Conservation (phyloP, 2,797 vertebrate genomes). For the Macroramphosus scolopax region DNA sequence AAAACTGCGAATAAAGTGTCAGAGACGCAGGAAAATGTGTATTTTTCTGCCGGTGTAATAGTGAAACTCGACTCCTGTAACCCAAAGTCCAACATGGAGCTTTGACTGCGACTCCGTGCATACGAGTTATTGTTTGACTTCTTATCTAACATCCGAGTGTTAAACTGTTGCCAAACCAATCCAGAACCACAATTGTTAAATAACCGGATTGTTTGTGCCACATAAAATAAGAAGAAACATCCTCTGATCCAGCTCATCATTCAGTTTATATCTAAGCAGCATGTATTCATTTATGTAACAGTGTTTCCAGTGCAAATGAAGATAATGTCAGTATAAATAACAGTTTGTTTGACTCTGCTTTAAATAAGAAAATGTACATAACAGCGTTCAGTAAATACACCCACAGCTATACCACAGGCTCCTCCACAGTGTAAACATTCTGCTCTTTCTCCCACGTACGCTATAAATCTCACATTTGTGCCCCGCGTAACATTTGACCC, state of each 20-base stretch:
- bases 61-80: constrained; percentile 54
- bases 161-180: background rate
- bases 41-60: constrained; percentile 20
- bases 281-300: no score
- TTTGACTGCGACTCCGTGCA: constrained; percentile 16
- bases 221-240: no score
- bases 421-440: constrained; percentile 58
- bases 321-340: no score
- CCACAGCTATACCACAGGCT: constrained; percentile 15
- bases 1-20: constrained; percentile 39
- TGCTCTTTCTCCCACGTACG: constrained; percentile 36
- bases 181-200: no score
- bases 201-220: no score
- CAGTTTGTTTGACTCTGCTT: constrained; percentile 40
- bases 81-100: constrained; percentile 43
- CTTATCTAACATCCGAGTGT: constrained; percentile 19
- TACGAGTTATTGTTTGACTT: constrained; percentile 40
- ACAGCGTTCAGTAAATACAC: constrained; percentile 42
- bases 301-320: no score
- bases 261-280: no score
- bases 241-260: no score
- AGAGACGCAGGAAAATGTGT: constrained; percentile 23
- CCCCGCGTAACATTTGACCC: constrained; percentile 37
- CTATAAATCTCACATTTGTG: constrained; percentile 39
- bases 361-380: constrained; percentile 30